Percentiles rank a stretch among this genome's conserved stretches.
Conservation (phyloP, 2,797 vertebrate genomes). For the Pantherophis vulpinus region DNA sequence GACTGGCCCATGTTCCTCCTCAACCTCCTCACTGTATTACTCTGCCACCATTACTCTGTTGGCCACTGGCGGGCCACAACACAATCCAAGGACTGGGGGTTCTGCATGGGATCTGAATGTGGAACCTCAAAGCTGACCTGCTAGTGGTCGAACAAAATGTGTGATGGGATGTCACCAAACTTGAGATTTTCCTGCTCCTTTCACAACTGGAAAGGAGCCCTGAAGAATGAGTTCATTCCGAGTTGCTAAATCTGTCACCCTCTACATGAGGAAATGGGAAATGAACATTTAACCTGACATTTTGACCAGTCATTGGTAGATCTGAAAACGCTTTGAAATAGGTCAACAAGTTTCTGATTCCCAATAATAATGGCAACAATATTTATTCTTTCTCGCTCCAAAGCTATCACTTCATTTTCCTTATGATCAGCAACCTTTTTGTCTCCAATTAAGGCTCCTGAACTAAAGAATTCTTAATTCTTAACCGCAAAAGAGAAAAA, state of each 20-base stretch:
- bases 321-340: neutral
- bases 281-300: neutral
- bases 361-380: neutral
- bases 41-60: too few relatives aligned
- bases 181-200: neutral
- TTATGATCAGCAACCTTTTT: neutral
- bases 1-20: too few relatives aligned
- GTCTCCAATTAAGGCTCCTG: neutral
- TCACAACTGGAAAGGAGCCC: neutral
- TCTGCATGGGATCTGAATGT: neutral
- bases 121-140: neutral
- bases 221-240: neutral
- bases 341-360: neutral
- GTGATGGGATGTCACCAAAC: neutral
- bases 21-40: too few relatives aligned
- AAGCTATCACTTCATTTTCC: neutral
- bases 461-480: neutral
- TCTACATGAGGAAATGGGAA: neutral
- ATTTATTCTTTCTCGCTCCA: neutral
- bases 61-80: too few relatives aligned
- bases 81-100: slow-evolving; percentile 13
- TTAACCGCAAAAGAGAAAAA: neutral
- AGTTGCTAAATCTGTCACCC: neutral
- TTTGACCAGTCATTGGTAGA: neutral
- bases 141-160: neutral